Percentiles rank a stretch among this genome's conserved stretches.
Conservation (phyloP, 1,140 invertebrate species). For the Ridgeia piscesae region DNA sequence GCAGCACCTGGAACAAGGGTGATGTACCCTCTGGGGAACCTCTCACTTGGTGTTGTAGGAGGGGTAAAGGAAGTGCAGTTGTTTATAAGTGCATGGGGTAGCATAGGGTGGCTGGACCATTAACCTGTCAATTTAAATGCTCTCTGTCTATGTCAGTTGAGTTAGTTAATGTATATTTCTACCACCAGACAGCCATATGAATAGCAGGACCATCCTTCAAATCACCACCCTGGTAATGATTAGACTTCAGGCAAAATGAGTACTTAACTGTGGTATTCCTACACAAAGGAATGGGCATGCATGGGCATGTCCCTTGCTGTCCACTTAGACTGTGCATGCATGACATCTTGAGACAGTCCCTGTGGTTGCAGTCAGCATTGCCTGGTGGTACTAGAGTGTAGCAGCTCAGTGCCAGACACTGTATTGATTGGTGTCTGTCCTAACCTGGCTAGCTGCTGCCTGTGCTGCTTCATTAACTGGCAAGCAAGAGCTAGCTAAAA, state of each 20-base stretch:
- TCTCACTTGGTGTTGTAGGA: not conserved
- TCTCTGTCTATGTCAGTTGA: not conserved
- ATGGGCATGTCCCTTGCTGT: not conserved
- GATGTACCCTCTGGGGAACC: not conserved
- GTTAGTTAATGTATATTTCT: not conserved
- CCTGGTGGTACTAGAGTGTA: not conserved
- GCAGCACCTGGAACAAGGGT: not conserved
- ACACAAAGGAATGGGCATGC: not conserved
- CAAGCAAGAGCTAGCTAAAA: not conserved
- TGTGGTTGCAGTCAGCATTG: not conserved
- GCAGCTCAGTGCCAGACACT: not conserved
- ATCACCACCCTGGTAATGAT: not conserved
- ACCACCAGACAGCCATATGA: not conserved
- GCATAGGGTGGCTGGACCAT: not conserved
- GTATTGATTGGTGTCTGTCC: not conserved
- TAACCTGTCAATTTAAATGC: not conserved
- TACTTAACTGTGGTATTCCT: not conserved
- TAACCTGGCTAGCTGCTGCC: not conserved
- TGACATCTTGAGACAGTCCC: not conserved
- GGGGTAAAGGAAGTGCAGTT: not conserved
- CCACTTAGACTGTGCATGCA: not conserved
- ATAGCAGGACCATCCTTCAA: not conserved
- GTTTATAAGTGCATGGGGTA: not conserved
- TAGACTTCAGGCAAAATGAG: not conserved
- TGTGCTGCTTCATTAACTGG: not conserved